Evolutionary conservation across 2,113 vertebrate genomes (phyloP).

Genomic region (Zosterops borbonicus): DNA sequence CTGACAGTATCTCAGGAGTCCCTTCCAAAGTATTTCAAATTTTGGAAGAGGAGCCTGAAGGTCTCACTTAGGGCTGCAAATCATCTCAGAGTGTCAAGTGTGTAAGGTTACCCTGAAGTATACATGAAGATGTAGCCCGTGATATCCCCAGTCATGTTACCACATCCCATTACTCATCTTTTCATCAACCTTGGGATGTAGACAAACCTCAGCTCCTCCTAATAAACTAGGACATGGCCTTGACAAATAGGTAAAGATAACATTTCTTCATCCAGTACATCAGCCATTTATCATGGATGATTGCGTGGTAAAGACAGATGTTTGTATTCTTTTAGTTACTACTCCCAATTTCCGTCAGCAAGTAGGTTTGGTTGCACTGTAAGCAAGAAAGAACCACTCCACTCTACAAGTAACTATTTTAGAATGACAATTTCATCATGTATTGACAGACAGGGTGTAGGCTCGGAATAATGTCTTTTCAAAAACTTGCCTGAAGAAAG

Average conservation of each 20-base stretch:
- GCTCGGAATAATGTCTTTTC: background rate
- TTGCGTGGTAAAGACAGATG: background rate
- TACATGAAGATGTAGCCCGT: background rate
- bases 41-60: background rate
- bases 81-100: background rate
- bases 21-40: background rate
- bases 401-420: background rate
- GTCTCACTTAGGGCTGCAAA: background rate
- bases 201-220: background rate
- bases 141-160: background rate
- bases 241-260: background rate
- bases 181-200: background rate
- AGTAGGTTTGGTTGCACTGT: background rate
- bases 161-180: background rate
- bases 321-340: background rate
- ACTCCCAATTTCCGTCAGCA: background rate
- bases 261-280: background rate
- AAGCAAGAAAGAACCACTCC: background rate
- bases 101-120: background rate
- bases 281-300: background rate
- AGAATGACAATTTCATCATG: background rate
- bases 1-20: background rate
- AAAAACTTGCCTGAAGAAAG: constrained; percentile 1
- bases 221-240: background rate
- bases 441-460: background rate